Evolutionary conservation across 2,888 invertebrate genomes (phyloP).

Genomic region (Argyresthia albistria): DNA sequence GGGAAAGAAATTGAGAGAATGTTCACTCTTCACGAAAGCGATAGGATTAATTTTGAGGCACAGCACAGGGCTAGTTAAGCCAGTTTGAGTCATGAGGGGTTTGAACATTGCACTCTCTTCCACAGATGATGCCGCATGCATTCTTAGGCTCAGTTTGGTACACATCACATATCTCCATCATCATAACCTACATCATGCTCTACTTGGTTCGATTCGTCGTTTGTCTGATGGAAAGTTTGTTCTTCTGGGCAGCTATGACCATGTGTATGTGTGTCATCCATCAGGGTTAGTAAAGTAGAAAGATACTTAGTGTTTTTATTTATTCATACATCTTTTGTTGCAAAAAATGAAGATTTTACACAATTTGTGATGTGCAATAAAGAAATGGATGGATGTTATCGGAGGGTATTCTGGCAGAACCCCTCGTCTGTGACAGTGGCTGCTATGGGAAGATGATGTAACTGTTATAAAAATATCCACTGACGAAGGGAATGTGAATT

Average conservation of each 20-base stretch:
- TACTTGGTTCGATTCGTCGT: conserved; percentile 20
- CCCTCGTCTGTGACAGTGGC: too few species aligned
- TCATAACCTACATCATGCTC: conserved; percentile 27
- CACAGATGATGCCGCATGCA: not conserved
- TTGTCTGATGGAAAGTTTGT: conserved; percentile 8
- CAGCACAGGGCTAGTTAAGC: too few species aligned
- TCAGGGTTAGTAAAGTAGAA: not conserved
- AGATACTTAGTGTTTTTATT: not conserved
- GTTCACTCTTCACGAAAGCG: too few species aligned
- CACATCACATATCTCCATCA: conserved; percentile 36
- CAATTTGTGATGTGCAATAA: not conserved
- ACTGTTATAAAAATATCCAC: too few species aligned
- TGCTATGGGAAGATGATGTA: too few species aligned
- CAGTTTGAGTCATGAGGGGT: too few species aligned
- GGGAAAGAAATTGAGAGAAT: too few species aligned
- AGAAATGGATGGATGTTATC: too few species aligned
- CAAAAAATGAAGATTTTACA: not conserved
- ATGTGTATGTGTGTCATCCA: not conserved
- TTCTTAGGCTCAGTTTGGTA: conserved; percentile 37
- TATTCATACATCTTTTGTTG: too few species aligned
- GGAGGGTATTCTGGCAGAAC: too few species aligned
- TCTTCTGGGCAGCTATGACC: not conserved
- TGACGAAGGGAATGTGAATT: too few species aligned
- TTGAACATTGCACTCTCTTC: not conserved
- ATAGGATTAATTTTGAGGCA: too few species aligned